Conservation (phyloP, 2,797 vertebrate genomes). For the Oryzias sinensis region DNA sequence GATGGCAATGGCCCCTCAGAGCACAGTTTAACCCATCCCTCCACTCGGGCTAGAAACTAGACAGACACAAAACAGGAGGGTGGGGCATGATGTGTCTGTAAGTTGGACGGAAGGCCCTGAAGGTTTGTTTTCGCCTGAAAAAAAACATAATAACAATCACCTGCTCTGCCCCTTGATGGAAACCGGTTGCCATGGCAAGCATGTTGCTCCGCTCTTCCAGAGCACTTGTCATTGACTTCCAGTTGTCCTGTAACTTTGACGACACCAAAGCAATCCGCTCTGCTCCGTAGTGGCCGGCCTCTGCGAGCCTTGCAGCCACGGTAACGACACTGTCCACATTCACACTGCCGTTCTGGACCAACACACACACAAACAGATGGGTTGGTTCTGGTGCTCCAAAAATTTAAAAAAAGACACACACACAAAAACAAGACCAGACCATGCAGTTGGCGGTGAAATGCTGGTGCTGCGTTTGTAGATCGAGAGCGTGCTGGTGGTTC, state of each 20-base stretch:
- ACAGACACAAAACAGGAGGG: slow-evolving; percentile 6
- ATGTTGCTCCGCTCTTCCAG: slow-evolving; percentile 95
- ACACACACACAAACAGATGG: neutral
- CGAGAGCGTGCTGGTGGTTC: slow-evolving; percentile 91
- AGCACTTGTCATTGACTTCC: slow-evolving; percentile 90
- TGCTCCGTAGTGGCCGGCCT: slow-evolving; percentile 92
- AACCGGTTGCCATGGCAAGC: slow-evolving; percentile 92
- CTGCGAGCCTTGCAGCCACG: slow-evolving; percentile 88
- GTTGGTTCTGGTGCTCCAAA: neutral
- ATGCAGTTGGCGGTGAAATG: slow-evolving; percentile 99
- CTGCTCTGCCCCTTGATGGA: slow-evolving; percentile 97
- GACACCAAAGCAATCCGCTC: slow-evolving; percentile 93
- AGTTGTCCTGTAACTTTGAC: slow-evolving; percentile 92
- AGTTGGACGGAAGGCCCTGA: no score
- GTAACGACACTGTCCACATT: slow-evolving; percentile 98
- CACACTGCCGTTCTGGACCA: slow-evolving; percentile 91
- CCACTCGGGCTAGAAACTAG: slow-evolving; percentile 81
- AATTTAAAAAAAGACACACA: no score
- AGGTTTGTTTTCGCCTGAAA: neutral
- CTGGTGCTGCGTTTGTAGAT: slow-evolving; percentile 96
- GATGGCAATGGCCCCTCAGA: slow-evolving; percentile 85
- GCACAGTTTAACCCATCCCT: slow-evolving; percentile 88
- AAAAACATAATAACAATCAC: slow-evolving; percentile 64
- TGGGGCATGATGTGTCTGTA: no score
- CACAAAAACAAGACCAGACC: slow-evolving; percentile 67